Conservation (phyloP, 2,888 invertebrate genomes). For the Cantharis nigra region DNA sequence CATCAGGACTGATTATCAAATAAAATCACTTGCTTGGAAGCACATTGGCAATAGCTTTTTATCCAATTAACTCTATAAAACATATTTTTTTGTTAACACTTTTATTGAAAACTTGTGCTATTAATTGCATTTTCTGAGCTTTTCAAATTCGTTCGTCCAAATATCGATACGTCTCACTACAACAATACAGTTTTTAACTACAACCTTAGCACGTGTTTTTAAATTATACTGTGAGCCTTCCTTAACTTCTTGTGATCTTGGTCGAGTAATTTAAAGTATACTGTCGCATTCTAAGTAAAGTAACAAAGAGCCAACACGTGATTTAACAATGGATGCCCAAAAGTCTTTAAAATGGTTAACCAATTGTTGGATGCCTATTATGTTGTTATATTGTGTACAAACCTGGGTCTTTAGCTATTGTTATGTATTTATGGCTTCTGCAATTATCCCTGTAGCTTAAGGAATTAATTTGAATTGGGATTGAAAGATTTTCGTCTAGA, state of each 20-base stretch:
- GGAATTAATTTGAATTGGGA: slow-evolving; percentile 30
- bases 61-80: not conserved
- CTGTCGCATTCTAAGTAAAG: slow-evolving; percentile 22
- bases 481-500: slow-evolving; percentile 25
- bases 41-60: not conserved
- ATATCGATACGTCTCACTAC: slow-evolving; percentile 16
- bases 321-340: slow-evolving; percentile 34
- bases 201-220: slow-evolving; percentile 31
- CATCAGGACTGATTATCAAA: not conserved
- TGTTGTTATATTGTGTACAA: slow-evolving; percentile 40
- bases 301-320: slow-evolving; percentile 35
- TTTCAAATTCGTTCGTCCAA: not conserved
- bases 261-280: not conserved
- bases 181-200: slow-evolving; percentile 25
- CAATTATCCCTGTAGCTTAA: slow-evolving; percentile 30
- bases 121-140: not conserved
- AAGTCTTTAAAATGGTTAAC: slow-evolving; percentile 38
- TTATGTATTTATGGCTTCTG: slow-evolving; percentile 37
- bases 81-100: not conserved
- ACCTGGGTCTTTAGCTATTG: slow-evolving; percentile 36
- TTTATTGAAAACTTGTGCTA: not conserved
- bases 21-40: not conserved
- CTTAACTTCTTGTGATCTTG: not conserved
- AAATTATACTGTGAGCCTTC: slow-evolving; percentile 24
- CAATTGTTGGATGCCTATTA: slow-evolving; percentile 36